Evolutionary conservation across 2,888 invertebrate genomes (phyloP).

Genomic region (Schizaphis graminum): DNA sequence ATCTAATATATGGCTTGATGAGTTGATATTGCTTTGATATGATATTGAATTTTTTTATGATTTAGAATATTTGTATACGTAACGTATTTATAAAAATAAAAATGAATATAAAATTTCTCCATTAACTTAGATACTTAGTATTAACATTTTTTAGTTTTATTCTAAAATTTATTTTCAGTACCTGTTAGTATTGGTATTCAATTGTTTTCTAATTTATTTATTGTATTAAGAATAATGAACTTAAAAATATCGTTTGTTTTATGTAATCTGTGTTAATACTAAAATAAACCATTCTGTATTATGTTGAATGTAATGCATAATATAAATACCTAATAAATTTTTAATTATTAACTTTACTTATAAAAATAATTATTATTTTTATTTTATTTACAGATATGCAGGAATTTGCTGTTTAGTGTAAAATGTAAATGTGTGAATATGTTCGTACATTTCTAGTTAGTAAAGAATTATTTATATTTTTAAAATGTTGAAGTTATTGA

Average conservation of each 20-base stretch:
- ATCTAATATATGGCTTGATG: no score
- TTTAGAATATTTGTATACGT: no score
- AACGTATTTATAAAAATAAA: no score
- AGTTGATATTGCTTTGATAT: no score
- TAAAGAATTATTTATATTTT: constrained; percentile 46
- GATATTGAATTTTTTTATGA: no score
- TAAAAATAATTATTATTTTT: not conserved
- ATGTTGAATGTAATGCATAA: not conserved
- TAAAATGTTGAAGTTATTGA: constrained; percentile 55
- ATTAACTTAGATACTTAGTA: not conserved
- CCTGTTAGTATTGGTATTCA: not conserved
- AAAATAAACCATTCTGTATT: not conserved
- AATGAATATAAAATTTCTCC: not conserved
- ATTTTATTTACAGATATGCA: constrained; percentile 45
- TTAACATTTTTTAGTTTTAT: not conserved
- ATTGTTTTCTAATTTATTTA: not conserved
- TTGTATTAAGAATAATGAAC: not conserved
- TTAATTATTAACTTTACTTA: no score
- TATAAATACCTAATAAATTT: not conserved
- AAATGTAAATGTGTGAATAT: not conserved
- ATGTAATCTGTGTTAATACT: not conserved
- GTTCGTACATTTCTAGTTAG: not conserved
- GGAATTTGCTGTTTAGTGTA: constrained; percentile 59
- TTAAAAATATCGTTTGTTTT: not conserved
- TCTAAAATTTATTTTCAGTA: not conserved